Conservation (phyloP, 2,797 vertebrate genomes). For the Lindbergichthys nudifrons region DNA sequence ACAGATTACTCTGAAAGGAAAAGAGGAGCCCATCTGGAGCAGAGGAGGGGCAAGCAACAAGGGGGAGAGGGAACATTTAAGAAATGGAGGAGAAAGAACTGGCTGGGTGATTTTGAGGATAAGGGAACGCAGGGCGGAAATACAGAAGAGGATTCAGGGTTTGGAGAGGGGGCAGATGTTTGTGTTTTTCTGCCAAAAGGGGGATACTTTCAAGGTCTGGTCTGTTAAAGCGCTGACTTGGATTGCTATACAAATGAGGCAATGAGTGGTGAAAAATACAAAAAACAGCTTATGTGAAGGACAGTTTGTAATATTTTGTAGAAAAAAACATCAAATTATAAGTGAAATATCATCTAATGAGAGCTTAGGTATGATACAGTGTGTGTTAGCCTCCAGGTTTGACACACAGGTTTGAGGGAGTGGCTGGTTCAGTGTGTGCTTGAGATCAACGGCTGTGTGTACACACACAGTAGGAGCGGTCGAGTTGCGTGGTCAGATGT, state of each 20-base stretch:
- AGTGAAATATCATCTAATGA: conserved; percentile 10
- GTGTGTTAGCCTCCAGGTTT: too few relatives aligned
- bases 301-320: conserved; percentile 11
- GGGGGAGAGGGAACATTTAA: conserved; percentile 35
- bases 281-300: conserved; percentile 15
- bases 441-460: conserved; percentile 48
- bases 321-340: conserved; percentile 11
- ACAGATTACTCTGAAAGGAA: conserved; percentile 53
- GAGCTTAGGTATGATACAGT: conserved; percentile 4
- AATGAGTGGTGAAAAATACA: conserved; percentile 5
- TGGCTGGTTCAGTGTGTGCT: conserved; percentile 23
- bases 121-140: conserved; percentile 32
- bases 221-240: conserved; percentile 2
- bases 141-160: conserved; percentile 13
- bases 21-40: conserved; percentile 66
- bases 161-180: conserved; percentile 50
- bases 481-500: conserved; percentile 57
- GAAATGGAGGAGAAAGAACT: conserved; percentile 58
- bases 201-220: conserved; percentile 32
- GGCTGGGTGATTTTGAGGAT: conserved; percentile 44
- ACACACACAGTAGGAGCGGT: conserved; percentile 52
- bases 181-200: conserved; percentile 41
- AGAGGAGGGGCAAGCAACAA: conserved; percentile 31
- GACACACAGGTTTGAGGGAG: neutral
- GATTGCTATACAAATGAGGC: conserved; percentile 33